Base-by-base conservation (phyloP, 2,797 vertebrate species). In the Oreochromis grahami region DNA sequence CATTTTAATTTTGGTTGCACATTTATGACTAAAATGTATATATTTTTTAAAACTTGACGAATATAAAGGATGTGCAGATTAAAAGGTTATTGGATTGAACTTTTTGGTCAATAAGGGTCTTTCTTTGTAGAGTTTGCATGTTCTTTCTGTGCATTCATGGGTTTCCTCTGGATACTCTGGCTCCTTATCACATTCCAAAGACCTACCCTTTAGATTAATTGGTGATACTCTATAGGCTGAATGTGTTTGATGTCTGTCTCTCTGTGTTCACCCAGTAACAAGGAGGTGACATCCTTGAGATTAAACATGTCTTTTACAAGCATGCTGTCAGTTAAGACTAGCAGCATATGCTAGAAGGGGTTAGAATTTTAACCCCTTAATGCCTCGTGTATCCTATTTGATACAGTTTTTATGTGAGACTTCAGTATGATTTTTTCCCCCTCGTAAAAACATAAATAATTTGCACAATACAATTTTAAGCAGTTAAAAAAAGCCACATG, bases 381-480 rank as follows among this genome's bases (percentile, higher is more conserved):
- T 0, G 6, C 17, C 56, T 0, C 34, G 56, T 34, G 29, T 60
- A 34, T 60, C 6, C 56, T 34, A 6, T 60, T 60, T 60, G 29
- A 60, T 36, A n/a, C 58, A 60, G 36, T 8, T 65, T 65, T 21
- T 21, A 36, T 24, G 38, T 60, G 29, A 34, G 17, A 2, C 58
- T 60, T 60, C 56, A 60, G 56, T n/a, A 7, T 60, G 56, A 60
- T 60, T 60, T 58, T 29, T 58, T 32, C 17, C 56, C 17, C 56
- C 29, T 19, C 1, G 1, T 4, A 60, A 60, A 60, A 60, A 60
- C 29, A 60, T 60, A 60, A 60, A 60, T 34, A 0, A 34, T 11
- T 19, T 34, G 29, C 56, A 1, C 56, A 60, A 60, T 7, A 7
- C 29, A 19, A 43, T 43, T 70, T 68, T 11, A 60, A 34, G 2